Base-by-base conservation (phyloP, 2,797 vertebrate genomes). In the Pseudomugil tenellus region DNA sequence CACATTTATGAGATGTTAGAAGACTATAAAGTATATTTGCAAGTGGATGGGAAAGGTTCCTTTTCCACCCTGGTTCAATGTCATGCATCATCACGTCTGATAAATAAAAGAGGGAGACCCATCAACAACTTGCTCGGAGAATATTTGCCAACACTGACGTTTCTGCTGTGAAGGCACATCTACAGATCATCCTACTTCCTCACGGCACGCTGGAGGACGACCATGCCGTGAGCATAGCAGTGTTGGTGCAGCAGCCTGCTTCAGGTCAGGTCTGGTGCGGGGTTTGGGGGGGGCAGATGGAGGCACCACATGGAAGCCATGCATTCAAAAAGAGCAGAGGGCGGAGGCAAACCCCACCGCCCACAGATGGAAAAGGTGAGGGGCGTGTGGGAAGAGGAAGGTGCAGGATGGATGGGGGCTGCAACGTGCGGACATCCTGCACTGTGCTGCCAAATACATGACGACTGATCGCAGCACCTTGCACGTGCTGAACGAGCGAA, bases 231-330 rank as follows among this genome's bases (percentile, higher is more conserved):
- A 76, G 70, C 73, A 32, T 31, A 86, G 84, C 83, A 73, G 69
- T 65, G 70, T 77, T 37, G 75, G 84, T 80, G 79, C 77, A 79
- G 70, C 74, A 80, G 78, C 74, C 72, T 63, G 77, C 37, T 59
- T 67, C 58, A 16, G 77, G 72, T 74, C 54, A 19, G 31, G 56
- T 64, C 76, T 79, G 73, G 77, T 66, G 78, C 61, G 5, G 69
- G 72, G 73, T 69, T 78, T 61, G 63, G 60, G 59, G 79, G 82
- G 48, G 86, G 84, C 90, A 92, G 89, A 93, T 92, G 88, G 90
- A 87, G 71, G 85, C 89, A 76, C 89, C 89, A 92, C 87, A 92
- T 86, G 90, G 86, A 92, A 91, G 91, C 91, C 93, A 95, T 95
- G 94, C 94, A 92, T 88, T 86, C 48, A 72, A 58, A 83, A 72